These are phyloP conservation scores for Brachymystax lenok DNA, from an alignment of 2,797 vertebrate species.

Conservation along the genomic window DNA sequence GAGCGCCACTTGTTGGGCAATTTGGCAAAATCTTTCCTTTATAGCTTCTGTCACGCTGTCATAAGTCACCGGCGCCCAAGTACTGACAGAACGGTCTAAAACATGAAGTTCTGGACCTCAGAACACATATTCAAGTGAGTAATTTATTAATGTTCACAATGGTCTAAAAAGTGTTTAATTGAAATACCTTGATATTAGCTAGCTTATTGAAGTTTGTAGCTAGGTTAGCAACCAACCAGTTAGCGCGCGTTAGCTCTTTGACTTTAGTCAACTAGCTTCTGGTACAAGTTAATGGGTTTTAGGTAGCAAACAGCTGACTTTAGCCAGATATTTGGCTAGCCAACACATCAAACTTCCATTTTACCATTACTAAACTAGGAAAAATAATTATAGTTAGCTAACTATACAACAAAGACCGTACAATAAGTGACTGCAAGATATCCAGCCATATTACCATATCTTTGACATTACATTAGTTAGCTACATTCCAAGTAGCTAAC, in stretches of 20 bases:
- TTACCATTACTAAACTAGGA: background rate
- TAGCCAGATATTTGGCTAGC: background rate
- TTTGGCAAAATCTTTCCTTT: conserved; percentile 17
- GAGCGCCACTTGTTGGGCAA: background rate
- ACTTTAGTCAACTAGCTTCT: background rate
- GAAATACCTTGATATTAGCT: background rate
- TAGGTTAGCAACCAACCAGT: background rate
- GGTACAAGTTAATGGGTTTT: background rate
- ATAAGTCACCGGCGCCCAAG: conserved; percentile 46
- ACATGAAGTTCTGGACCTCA: conserved; percentile 96
- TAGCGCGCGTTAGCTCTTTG: background rate
- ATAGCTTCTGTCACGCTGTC: conserved; percentile 58
- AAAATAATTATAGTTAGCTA: background rate
- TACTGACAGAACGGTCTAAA: conserved; percentile 45
- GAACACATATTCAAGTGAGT: conserved; percentile 95
- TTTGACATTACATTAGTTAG: background rate
- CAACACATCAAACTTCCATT: background rate
- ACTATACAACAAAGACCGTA: background rate
- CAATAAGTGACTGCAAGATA: background rate
- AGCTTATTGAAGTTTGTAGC: background rate
- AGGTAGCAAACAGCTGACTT: background rate
- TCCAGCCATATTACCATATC: background rate
- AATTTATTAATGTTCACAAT: background rate
- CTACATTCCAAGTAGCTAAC: background rate
- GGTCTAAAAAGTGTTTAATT: background rate